phyloP scores from a whole-genome alignment of 2,888 invertebrate genomes.

The Trilocha varians region DNA sequence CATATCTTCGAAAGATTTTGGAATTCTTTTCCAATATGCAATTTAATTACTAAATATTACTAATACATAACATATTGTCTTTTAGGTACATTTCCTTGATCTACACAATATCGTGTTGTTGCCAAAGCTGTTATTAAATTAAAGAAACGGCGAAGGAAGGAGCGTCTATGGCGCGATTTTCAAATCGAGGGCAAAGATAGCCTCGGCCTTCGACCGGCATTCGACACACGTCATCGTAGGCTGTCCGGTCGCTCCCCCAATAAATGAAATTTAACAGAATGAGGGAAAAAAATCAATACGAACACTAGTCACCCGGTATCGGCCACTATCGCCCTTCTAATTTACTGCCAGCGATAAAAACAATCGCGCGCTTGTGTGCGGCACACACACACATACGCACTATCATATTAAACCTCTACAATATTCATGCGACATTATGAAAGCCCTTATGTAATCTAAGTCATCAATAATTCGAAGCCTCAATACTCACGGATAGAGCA shows the following conservation, averaged over 20 bases:
- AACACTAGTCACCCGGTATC: slow-evolving; percentile 49
- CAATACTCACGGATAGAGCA: slow-evolving; percentile 59
- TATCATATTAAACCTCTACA: slow-evolving; percentile 37
- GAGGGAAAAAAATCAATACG: slow-evolving; percentile 73
- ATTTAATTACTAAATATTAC: no score
- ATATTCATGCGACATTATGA: slow-evolving; percentile 55
- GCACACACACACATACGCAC: slow-evolving; percentile 21
- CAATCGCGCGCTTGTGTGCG: slow-evolving; percentile 45
- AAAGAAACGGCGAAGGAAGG: neutral
- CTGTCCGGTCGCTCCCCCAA: slow-evolving; percentile 61
- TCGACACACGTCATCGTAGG: slow-evolving; percentile 38
- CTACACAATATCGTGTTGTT: no score
- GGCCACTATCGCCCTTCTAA: slow-evolving; percentile 64
- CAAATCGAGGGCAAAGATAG: neutral
- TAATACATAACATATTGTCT: no score
- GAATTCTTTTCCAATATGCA: no score
- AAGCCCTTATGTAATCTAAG: slow-evolving; percentile 43
- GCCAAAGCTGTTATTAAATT: no score
- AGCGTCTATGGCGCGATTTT: slow-evolving; percentile 4
- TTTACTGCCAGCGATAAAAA: slow-evolving; percentile 66
- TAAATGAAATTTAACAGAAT: slow-evolving; percentile 74
- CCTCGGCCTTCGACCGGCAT: slow-evolving; percentile 6
- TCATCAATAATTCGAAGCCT: slow-evolving; percentile 41
- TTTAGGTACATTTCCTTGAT: no score
- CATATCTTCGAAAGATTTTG: no score